Conservation (phyloP, 1,140 invertebrate species). For the Bombus waltoni region DNA sequence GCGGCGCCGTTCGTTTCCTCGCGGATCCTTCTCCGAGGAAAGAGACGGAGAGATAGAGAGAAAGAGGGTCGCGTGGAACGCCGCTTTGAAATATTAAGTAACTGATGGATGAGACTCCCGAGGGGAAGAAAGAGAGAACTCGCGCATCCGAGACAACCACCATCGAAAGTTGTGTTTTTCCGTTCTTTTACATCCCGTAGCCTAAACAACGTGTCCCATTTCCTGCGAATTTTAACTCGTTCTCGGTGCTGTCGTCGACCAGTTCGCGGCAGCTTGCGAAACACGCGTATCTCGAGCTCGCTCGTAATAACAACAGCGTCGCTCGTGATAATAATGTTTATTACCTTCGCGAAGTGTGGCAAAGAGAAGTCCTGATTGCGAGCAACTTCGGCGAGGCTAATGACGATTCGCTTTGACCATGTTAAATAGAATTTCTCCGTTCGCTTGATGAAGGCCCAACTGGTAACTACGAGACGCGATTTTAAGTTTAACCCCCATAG, state of each 20-base stretch:
- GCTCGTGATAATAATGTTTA: slow-evolving; percentile 13
- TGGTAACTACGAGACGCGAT: background rate
- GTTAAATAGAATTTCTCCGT: slow-evolving; percentile 4
- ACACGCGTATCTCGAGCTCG: background rate
- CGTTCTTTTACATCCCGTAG: slow-evolving; percentile 15
- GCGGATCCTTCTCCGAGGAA: slow-evolving; percentile 32
- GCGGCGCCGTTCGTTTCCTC: slow-evolving; percentile 19
- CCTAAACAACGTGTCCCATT: slow-evolving; percentile 25
- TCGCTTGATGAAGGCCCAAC: background rate
- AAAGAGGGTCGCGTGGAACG: slow-evolving; percentile 56
- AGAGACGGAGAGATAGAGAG: slow-evolving; percentile 25
- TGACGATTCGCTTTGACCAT: slow-evolving; percentile 4
- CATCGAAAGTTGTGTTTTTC: slow-evolving; percentile 3
- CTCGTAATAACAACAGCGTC: background rate
- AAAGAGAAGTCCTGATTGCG: background rate
- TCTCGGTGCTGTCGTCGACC: background rate
- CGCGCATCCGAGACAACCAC: slow-evolving; percentile 12
- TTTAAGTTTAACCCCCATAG: background rate
- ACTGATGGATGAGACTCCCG: slow-evolving; percentile 81
- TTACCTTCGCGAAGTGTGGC: background rate
- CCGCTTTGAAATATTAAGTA: slow-evolving; percentile 81
- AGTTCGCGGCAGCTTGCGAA: background rate
- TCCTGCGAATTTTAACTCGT: slow-evolving; percentile 51
- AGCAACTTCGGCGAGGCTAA: background rate
- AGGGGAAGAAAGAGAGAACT: slow-evolving; percentile 61